phyloP scores from a whole-genome alignment of 2,113 vertebrate genomes.

The Sphaerodactylus townsendi region DNA sequence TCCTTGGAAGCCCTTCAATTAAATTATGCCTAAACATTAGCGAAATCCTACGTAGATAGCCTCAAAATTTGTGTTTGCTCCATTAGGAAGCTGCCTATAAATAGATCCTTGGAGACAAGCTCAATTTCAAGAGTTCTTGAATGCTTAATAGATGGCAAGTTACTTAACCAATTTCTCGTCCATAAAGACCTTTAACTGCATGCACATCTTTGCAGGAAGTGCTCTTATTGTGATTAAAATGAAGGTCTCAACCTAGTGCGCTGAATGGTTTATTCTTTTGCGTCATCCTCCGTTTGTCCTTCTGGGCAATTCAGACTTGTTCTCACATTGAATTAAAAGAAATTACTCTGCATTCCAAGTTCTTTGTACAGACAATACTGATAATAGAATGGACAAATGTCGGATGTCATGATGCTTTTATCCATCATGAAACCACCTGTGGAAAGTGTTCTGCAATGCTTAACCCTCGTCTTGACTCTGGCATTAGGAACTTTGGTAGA shows the following conservation, averaged over 20 bases:
- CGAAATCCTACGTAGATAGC: background rate
- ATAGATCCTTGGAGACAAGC: conserved; percentile 17
- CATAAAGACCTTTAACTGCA: background rate
- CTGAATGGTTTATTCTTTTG: background rate
- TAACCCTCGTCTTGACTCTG: background rate
- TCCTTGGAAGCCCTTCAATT: conserved; percentile 6
- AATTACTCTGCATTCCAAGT: background rate
- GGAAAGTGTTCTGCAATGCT: background rate
- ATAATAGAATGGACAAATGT: background rate
- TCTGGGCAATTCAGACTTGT: background rate
- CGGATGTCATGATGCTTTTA: background rate
- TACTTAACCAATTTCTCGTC: background rate
- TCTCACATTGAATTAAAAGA: background rate
- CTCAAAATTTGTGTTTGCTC: background rate
- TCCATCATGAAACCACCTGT: background rate
- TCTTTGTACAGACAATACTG: background rate
- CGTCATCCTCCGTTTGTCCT: background rate
- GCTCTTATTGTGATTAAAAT: background rate
- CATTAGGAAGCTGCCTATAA: background rate
- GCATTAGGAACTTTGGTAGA: background rate
- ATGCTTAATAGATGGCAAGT: background rate
- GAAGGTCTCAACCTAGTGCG: background rate
- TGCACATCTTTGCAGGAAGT: background rate
- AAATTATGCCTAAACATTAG: background rate
- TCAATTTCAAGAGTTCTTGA: background rate